phyloP scores from a whole-genome alignment of 2,797 vertebrate species.

The Dermochelys coriacea region DNA sequence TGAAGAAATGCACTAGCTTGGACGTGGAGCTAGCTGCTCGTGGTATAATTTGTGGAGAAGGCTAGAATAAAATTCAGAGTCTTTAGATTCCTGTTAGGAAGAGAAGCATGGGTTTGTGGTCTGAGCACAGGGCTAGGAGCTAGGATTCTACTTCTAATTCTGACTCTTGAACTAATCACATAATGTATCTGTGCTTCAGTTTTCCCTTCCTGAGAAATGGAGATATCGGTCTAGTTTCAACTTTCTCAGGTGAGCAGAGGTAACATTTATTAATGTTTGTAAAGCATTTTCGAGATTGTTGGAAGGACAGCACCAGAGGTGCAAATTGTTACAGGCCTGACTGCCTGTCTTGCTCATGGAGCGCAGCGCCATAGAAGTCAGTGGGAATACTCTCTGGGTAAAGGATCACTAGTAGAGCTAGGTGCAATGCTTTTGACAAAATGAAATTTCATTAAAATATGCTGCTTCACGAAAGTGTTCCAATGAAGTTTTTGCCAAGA shows the following conservation, averaged over 20 bases:
- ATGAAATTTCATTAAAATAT: not conserved
- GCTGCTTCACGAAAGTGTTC: not conserved
- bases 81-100: not conserved
- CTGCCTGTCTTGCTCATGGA: not conserved
- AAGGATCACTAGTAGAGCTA: not conserved
- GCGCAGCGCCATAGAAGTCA: not conserved
- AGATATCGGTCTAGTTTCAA: not conserved
- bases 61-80: not conserved
- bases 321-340: not conserved
- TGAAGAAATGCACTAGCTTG: not conserved
- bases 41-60: not conserved
- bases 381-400: not conserved
- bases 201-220: not conserved
- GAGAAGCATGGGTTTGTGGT: not conserved
- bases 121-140: not conserved
- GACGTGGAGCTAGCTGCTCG: not conserved
- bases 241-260: not conserved
- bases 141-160: not conserved
- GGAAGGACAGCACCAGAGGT: not conserved
- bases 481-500: not conserved
- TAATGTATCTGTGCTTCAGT: not conserved
- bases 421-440: not conserved
- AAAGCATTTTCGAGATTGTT: not conserved
- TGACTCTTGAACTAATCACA: not conserved
- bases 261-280: not conserved